Base-by-base conservation (phyloP, 1,140 invertebrate species). In the Branchinecta lindahli region DNA sequence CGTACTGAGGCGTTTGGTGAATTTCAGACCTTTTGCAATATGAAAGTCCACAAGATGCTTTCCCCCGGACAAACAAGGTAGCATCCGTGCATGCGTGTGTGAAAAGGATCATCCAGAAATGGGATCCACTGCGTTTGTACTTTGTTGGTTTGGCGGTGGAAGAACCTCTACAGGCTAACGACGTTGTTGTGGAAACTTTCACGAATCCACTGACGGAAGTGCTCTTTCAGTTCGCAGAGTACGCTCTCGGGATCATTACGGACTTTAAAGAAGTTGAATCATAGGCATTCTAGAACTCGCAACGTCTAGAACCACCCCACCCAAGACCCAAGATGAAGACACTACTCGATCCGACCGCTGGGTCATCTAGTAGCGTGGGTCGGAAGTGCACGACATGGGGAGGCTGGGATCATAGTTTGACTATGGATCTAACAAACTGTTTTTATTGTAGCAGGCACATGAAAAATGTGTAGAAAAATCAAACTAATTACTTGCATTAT, bases 21-120 rank as follows among this genome's bases (percentile, higher is more conserved):
- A 68, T 77, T 79, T 72, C 77, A 79, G 72, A 44, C 72, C 47
- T 76, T 76, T 74, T 78, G 78, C 72, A 44, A 74, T 46, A 68
- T 74, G 6, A 74, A 74, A 66, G 74, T 73, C 66, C 77, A 79
- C 70, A 78, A 78, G 74, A 78, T 79, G 61, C 47, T 80, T 0
- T 69, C 69, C 44, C 75, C 74, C 21, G 71, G 73, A 52, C 8
- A 8, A 8, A 73, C 61, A 45, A 73, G 77, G 68, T 80, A 78
- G 78, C 72, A 8, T 80, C 77, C 0, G 68, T 78, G 18, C 45
- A 75, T 66, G 65, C 67, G 68, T 77, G 77, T 18, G 76, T 80
- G 6, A 73, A 77, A 69, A 70, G 77, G 68, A 69, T 77, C 18
- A 70, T 78, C 18, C 75, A 78, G 67, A 76, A 79, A 66, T 79